Conservation (phyloP, 2,113 vertebrate species). For the Albula glossodonta region DNA sequence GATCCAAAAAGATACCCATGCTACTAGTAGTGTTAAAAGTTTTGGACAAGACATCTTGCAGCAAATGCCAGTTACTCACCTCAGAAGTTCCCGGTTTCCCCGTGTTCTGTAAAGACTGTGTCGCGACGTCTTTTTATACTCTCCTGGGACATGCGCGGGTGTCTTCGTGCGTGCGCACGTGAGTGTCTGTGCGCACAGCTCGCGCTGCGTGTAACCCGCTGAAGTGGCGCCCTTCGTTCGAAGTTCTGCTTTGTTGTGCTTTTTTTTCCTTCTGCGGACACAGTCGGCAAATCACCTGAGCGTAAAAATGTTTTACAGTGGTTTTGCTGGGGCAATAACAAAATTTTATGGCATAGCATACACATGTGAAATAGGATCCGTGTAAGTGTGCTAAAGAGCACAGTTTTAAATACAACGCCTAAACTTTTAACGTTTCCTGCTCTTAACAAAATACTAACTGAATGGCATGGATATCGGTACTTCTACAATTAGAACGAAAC, state of each 20-base stretch:
- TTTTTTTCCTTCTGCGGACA: slow-evolving; percentile 36
- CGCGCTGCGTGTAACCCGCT: background rate
- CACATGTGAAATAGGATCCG: background rate
- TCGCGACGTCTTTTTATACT: slow-evolving; percentile 60
- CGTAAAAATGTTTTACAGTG: background rate
- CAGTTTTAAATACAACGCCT: no score
- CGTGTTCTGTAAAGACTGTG: slow-evolving; percentile 25
- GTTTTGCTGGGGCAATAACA: background rate
- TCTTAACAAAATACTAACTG: no score
- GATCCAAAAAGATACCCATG: no score
- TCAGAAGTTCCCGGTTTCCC: slow-evolving; percentile 53
- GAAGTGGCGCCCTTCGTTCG: slow-evolving; percentile 24
- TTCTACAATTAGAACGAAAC: no score
- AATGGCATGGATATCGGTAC: no score
- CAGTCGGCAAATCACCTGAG: background rate
- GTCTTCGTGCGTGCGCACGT: slow-evolving; percentile 6
- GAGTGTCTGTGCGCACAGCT: slow-evolving; percentile 4
- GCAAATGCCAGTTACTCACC: slow-evolving; percentile 54
- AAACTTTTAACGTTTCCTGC: no score
- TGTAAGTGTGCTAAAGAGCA: background rate
- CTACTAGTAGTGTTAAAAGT: no score
- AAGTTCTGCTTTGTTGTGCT: slow-evolving; percentile 35
- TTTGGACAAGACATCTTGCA: background rate
- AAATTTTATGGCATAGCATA: background rate
- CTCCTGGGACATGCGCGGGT: slow-evolving; percentile 26